Evolutionary conservation across 2,113 vertebrate species (phyloP), one percentile per base, ranked within the genome.

Genomic region (Varanus salvator): DNA sequence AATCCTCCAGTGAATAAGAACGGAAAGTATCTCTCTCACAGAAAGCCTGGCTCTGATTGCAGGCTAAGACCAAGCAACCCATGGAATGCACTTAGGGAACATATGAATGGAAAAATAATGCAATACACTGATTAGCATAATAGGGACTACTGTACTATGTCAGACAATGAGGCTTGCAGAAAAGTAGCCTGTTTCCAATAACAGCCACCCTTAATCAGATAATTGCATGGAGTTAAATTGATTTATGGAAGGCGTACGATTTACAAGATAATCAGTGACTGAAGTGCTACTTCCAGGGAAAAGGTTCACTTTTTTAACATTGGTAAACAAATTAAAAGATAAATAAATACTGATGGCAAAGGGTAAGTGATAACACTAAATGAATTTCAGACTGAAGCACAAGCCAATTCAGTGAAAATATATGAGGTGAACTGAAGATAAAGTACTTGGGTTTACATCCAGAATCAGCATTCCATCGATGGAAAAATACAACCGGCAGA

Each of bases 71-170:
- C n/a, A 90, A 11, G 54, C 1, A 80, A 15, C 27, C 17, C 12
- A 68, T 52, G 68, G 34, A 85, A 69, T 80, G 82, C n/a, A 90
- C 48, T 80, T 38, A 76, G 48, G 48, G 23, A 80, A 64, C 4
- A 38, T 7, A 48, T 48, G 52, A 90, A 44, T 72, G 75, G 84
- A 85, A 90, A 86, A 86, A 72, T 64, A 74, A 81, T 72, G 14
- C 38, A 71, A 86, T n/a, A 78, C 14, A 71, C 50, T 80, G 27
- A 80, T 69, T 52, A 64, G 44, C 44, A 21, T 64, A 74, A 74
- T 57, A n/a, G 23, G 52, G 82, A 60, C 25, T 60, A 74, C 5
- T 5, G 29, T 57, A 82, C 48, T 75, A 27, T 19, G 7, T 44
- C 31, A 82, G 12, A 80, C 9, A 87, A 87, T 82, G 52, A 82